phyloP scores from a whole-genome alignment of 2,888 invertebrate genomes.

The Diabrotica balteata region DNA sequence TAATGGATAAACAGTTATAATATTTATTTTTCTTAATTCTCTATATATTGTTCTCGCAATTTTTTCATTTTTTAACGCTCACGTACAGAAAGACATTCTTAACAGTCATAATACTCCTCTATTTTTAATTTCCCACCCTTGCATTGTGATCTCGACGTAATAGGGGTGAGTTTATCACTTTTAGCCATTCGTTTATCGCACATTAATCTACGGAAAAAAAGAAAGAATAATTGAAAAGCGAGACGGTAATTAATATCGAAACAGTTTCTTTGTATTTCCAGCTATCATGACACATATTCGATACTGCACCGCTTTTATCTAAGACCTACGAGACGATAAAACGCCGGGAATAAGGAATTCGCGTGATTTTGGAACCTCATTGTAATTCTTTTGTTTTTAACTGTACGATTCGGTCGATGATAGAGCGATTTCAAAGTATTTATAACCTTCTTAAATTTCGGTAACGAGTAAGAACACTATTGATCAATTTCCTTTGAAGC shows the following conservation, averaged over 20 bases:
- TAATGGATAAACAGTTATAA: too few relatives aligned
- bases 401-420: slow-evolving; percentile 38
- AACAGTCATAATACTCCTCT: too few relatives aligned
- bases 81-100: too few relatives aligned
- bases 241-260: slow-evolving; percentile 40
- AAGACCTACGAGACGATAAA: slow-evolving; percentile 43
- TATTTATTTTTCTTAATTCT: too few relatives aligned
- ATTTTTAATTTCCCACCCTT: too few relatives aligned
- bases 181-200: slow-evolving; percentile 16
- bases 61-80: too few relatives aligned
- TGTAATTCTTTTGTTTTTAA: slow-evolving; percentile 45
- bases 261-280: slow-evolving; percentile 41
- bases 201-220: slow-evolving; percentile 20
- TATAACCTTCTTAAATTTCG: slow-evolving; percentile 14
- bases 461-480: too few relatives aligned
- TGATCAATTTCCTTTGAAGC: too few relatives aligned
- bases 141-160: background rate
- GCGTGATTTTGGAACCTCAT: slow-evolving; percentile 49
- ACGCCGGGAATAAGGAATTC: slow-evolving; percentile 45
- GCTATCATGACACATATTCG: slow-evolving; percentile 48
- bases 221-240: slow-evolving; percentile 40
- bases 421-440: slow-evolving; percentile 38
- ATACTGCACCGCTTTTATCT: slow-evolving; percentile 48
- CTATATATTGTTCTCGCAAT: too few relatives aligned
- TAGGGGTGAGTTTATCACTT: slow-evolving; percentile 19